A percentile compares a stretch with the other conserved stretches of the same genome.
Evolutionary conservation across 2,888 invertebrate genomes (phyloP).

Genomic region (Oxycera nigricornis): DNA sequence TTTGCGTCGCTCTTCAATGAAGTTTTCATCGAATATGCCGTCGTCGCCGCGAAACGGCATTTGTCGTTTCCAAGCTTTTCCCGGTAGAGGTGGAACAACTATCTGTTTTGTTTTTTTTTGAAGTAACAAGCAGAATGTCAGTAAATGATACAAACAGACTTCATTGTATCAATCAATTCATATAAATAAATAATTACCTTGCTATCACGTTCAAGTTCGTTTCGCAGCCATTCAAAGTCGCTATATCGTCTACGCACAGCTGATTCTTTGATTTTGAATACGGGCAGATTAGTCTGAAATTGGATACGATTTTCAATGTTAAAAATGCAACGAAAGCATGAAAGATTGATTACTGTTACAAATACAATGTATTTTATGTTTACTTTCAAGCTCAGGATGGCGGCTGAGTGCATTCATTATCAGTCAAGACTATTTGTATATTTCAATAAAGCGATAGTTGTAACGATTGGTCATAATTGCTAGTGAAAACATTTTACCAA

Average conservation of each 20-base stretch:
- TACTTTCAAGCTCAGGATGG: no score
- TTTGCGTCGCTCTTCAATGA: slow-evolving; percentile 98
- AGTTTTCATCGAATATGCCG: slow-evolving; percentile 99
- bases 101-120: no score
- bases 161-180: background rate
- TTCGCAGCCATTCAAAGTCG: slow-evolving; percentile 99
- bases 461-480: no score
- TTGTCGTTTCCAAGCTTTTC: slow-evolving; percentile 98
- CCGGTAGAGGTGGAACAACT: slow-evolving; percentile 97
- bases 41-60: slow-evolving; percentile 98
- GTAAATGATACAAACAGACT: background rate
- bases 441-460: no score
- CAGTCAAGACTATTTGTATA: no score
- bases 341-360: no score
- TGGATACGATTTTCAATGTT: background rate
- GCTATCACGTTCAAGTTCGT: slow-evolving; percentile 98
- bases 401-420: no score
- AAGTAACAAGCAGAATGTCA: background rate
- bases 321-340: no score
- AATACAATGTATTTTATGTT: no score
- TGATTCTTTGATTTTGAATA: slow-evolving; percentile 99
- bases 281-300: slow-evolving; percentile 97
- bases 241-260: slow-evolving; percentile 96
- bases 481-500: no score
- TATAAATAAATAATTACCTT: slow-evolving; percentile 75